Evolutionary conservation across 2,797 vertebrate species (phyloP).

Genomic region (Tragelaphus oryx): DNA sequence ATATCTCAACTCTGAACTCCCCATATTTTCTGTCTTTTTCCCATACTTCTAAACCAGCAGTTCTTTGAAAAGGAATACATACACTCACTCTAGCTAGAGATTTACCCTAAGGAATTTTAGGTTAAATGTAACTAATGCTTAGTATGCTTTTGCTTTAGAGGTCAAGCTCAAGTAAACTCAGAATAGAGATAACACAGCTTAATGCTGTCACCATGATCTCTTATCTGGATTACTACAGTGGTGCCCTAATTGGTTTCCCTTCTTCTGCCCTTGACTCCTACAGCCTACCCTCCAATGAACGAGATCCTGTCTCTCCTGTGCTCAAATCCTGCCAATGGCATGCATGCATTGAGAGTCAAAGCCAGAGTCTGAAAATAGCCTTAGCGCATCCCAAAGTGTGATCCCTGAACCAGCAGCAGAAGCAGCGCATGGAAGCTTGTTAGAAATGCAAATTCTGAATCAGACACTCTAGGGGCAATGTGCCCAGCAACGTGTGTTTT

Average conservation of each 20-base stretch:
- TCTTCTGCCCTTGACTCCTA: neutral
- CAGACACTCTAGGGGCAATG: neutral
- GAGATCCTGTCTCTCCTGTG: neutral
- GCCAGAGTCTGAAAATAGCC: neutral
- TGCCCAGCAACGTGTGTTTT: neutral
- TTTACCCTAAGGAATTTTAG: constrained; percentile 5
- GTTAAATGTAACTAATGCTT: neutral
- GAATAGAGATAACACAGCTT: neutral
- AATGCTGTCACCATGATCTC: neutral
- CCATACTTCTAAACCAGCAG: neutral
- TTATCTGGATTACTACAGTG: neutral
- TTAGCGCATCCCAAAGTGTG: neutral
- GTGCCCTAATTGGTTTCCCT: neutral
- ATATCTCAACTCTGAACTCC: neutral
- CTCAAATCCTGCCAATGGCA: neutral
- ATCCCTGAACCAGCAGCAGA: neutral
- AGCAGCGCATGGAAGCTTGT: neutral
- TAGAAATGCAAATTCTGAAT: neutral
- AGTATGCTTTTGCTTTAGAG: neutral
- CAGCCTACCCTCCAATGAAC: too few species aligned
- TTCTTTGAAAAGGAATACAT: constrained; percentile 20
- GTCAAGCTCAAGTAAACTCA: neutral
- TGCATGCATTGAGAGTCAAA: neutral
- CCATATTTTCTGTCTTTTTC: neutral
- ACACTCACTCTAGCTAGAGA: neutral